Conservation (phyloP, 2,113 vertebrate genomes). For the Nansenia antarctica region DNA sequence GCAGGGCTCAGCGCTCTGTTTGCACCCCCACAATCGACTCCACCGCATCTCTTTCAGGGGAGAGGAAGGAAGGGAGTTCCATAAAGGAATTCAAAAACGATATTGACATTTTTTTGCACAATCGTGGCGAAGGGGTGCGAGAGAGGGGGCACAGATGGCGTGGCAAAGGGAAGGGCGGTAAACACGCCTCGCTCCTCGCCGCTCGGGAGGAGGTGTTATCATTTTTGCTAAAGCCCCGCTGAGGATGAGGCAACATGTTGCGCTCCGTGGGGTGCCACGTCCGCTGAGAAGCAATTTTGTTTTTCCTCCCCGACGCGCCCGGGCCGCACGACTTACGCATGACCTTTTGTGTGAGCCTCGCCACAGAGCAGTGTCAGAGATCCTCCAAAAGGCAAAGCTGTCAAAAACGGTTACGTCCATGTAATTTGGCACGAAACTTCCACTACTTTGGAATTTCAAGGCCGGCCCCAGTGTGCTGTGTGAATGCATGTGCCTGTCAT, state of each 20-base stretch:
- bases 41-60: slow-evolving; percentile 13
- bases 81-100: slow-evolving; percentile 24
- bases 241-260: slow-evolving; percentile 44
- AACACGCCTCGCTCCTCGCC: too few species aligned
- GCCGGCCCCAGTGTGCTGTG: slow-evolving; percentile 24
- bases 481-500: slow-evolving; percentile 32
- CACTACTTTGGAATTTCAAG: slow-evolving; percentile 11
- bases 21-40: background rate
- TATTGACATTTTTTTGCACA: slow-evolving; percentile 14
- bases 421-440: slow-evolving; percentile 12
- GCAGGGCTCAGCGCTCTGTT: background rate
- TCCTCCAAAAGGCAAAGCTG: slow-evolving; percentile 33
- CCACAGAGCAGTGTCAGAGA: background rate
- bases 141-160: slow-evolving; percentile 39
- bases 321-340: background rate
- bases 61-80: background rate
- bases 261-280: slow-evolving; percentile 9
- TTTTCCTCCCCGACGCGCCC: background rate
- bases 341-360: slow-evolving; percentile 18
- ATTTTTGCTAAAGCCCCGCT: slow-evolving; percentile 34
- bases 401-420: slow-evolving; percentile 41
- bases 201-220: background rate
- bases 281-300: slow-evolving; percentile 21
- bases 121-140: too few species aligned
- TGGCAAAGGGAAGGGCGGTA: background rate